Base-by-base conservation (phyloP, 2,797 vertebrate genomes). In the Pseudopleuronectes americanus region DNA sequence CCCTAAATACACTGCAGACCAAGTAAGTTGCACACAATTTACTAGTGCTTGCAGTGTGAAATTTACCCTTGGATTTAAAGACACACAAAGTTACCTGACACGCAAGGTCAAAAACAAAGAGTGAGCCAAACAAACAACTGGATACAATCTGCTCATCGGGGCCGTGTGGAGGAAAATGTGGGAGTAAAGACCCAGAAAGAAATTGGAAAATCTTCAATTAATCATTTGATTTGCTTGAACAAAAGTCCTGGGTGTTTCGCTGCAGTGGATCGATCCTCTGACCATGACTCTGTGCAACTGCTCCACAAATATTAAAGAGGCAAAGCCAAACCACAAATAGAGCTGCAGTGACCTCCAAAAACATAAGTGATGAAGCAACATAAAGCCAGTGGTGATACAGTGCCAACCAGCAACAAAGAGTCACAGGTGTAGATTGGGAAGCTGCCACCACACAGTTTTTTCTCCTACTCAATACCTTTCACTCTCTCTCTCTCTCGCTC, bases 191-290 rank as follows among this genome's bases (percentile, higher is more conserved):
- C 52, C 28, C 16, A 4, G n/a, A 51, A 56, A 41, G 4, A 43
- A 36, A 36, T 12, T 23, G 56, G 17, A 17, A 52, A 68, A 60
- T 19, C 23, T 43, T 62, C 31, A 51, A 65, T 59, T 54, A 47
- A 45, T 17, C 0, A 45, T 38, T 36, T 36, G 17, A 70, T 45
- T 57, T 52, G 33, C 66, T 38, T 12, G 23, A 28, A 54, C 31
- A 17, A 8, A 4, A 26, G 57, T 28, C 14, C 69, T 22, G 59
- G 64, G 60, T 31, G 64, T 68, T 68, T 68, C 10, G 8, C 31
- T 36, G 68, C 52, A 21, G 10, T 8, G 26, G n/a, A 72, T 80
- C 64, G 41, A 75, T 75, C n/a, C 48, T 41, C 33, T 19, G 59
- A 49, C 66, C 47, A 2, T 52, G 52, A 57, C 31, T 41, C 66